These are phyloP conservation scores for Takifugu rubripes DNA, from an alignment of 2,797 vertebrate genomes.

Conservation along the genomic window DNA sequence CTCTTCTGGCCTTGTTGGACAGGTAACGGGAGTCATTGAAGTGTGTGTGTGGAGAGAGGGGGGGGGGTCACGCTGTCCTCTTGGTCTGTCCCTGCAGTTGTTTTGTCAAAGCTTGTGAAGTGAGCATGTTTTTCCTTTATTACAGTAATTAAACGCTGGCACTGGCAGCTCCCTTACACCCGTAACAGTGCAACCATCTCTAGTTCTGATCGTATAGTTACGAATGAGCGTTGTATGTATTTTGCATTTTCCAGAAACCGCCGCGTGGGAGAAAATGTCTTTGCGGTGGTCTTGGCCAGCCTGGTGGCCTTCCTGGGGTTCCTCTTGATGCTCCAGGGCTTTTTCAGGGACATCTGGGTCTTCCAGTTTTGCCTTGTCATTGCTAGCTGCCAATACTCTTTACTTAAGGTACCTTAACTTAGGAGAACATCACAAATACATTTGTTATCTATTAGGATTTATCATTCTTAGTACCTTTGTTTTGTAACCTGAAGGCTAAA, in stretches of 20 bases:
- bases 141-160: too few relatives aligned
- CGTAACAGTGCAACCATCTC: too few relatives aligned
- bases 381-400: constrained; percentile 90
- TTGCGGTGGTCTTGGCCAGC: constrained; percentile 84
- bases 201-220: too few relatives aligned
- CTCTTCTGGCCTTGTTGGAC: constrained; percentile 87
- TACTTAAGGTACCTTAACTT: constrained; percentile 80
- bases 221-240: background rate
- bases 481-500: too few relatives aligned
- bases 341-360: constrained; percentile 92
- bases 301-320: constrained; percentile 90
- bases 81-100: background rate
- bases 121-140: too few relatives aligned
- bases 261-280: constrained; percentile 83
- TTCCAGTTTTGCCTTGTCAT: constrained; percentile 94
- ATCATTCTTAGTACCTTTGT: too few relatives aligned
- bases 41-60: background rate
- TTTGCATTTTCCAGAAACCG: constrained; percentile 76
- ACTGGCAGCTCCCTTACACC: too few relatives aligned
- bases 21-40: constrained; percentile 64
- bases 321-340: constrained; percentile 85
- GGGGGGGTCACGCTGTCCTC: background rate
- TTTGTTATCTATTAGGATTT: background rate
- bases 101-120: too few relatives aligned
- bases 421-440: background rate